A percentile compares a stretch with the other conserved stretches of the same genome.
These are phyloP conservation scores for Drosophila formosana DNA, from an alignment of 2,888 invertebrate species.

Conservation along the genomic window DNA sequence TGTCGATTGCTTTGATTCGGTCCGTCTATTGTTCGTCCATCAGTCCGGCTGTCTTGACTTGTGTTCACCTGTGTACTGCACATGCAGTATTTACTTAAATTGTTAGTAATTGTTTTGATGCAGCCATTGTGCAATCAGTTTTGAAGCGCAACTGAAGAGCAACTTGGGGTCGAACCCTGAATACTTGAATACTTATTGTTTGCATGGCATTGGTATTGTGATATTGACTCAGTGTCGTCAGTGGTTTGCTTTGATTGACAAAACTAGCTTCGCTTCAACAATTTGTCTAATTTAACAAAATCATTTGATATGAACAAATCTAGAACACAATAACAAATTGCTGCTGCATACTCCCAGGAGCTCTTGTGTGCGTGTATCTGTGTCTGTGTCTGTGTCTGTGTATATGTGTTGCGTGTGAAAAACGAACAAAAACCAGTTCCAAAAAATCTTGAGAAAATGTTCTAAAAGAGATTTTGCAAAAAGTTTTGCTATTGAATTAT, in stretches of 20 bases:
- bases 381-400: not conserved
- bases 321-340: slow-evolving; percentile 18
- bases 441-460: slow-evolving; percentile 58
- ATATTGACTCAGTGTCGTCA: slow-evolving; percentile 36
- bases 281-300: slow-evolving; percentile 42
- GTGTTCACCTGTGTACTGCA: slow-evolving; percentile 10
- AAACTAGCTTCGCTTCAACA: slow-evolving; percentile 39
- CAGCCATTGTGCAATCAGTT: slow-evolving; percentile 41
- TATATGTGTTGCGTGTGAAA: slow-evolving; percentile 25
- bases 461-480: slow-evolving; percentile 57
- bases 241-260: slow-evolving; percentile 21
- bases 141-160: slow-evolving; percentile 32
- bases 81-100: slow-evolving; percentile 23
- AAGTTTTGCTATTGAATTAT: slow-evolving; percentile 29
- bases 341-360: slow-evolving; percentile 35
- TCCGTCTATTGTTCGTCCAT: slow-evolving; percentile 18
- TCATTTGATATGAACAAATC: slow-evolving; percentile 49
- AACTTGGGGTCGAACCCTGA: slow-evolving; percentile 34
- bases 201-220: slow-evolving; percentile 3
- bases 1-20: slow-evolving; percentile 29
- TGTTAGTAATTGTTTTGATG: slow-evolving; percentile 43
- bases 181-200: slow-evolving; percentile 3
- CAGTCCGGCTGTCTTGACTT: slow-evolving; percentile 8
- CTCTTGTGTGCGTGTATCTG: not conserved
- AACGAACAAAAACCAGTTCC: slow-evolving; percentile 40